Percentiles rank a stretch among this genome's conserved stretches.
Conservation (phyloP, 2,113 vertebrate species). For the Montifringilla adamsi region DNA sequence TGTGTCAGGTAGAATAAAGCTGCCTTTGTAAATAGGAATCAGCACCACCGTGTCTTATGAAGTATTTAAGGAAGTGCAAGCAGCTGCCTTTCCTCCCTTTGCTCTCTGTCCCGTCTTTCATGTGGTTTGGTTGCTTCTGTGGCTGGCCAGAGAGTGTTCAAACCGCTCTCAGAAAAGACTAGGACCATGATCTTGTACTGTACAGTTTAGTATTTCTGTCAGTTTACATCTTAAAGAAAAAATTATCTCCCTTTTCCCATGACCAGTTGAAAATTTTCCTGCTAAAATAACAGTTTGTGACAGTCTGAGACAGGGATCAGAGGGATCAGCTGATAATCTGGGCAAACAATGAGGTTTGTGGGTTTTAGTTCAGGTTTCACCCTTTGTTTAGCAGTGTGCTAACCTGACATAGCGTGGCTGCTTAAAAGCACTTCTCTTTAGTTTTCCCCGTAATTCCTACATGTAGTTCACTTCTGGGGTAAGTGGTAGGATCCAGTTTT, state of each 20-base stretch:
- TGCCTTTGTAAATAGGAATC: background rate
- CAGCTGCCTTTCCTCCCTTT: background rate
- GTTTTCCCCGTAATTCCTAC: background rate
- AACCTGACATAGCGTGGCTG: rapidly evolving
- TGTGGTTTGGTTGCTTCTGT: background rate
- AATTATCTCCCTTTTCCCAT: background rate
- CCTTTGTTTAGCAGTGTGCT: background rate
- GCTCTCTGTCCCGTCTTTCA: background rate
- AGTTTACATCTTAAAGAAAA: background rate
- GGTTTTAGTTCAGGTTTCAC: background rate
- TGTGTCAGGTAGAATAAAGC: background rate
- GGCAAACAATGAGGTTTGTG: background rate
- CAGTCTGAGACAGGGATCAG: conserved; percentile 4
- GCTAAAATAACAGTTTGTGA: background rate
- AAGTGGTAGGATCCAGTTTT: background rate
- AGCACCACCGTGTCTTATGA: background rate
- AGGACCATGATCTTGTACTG: background rate
- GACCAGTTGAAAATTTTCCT: background rate
- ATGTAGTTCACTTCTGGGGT: background rate
- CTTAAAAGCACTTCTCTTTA: background rate
- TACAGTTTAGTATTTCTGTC: background rate
- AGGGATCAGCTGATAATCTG: conserved; percentile 34
- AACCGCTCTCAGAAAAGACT: background rate
- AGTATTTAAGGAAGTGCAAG: background rate
- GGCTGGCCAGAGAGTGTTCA: background rate